Conservation (phyloP, 1,140 invertebrate species). For the Spodoptera frugiperda region DNA sequence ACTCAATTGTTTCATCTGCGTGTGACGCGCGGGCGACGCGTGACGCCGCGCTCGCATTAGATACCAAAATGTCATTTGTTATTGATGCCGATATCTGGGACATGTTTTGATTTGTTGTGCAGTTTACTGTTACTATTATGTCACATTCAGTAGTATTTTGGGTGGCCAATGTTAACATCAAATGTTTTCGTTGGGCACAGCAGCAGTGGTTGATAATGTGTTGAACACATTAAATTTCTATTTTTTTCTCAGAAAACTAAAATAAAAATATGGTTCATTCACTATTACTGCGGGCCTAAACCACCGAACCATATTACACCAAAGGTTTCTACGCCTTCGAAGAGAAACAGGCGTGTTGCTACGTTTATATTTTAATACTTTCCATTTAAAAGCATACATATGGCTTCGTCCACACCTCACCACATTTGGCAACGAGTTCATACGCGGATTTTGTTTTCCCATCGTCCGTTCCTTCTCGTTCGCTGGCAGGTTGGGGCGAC, state of each 20-base stretch:
- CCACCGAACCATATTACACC: too few species aligned
- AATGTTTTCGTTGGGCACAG: too few species aligned
- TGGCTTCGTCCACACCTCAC: neutral
- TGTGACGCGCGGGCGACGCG: neutral
- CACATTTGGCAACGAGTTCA: slow-evolving; percentile 32
- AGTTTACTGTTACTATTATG: neutral
- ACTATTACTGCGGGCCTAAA: too few species aligned
- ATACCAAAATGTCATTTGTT: slow-evolving; percentile 26
- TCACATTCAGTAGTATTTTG: too few species aligned
- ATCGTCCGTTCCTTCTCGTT: slow-evolving; percentile 52
- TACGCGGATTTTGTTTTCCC: neutral
- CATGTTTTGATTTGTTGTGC: slow-evolving; percentile 21
- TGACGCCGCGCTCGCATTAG: slow-evolving; percentile 42
- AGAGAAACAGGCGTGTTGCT: too few species aligned
- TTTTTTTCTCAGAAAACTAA: too few species aligned
- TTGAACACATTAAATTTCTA: too few species aligned
- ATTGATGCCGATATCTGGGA: slow-evolving; percentile 6
- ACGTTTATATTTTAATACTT: neutral
- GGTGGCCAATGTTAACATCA: too few species aligned
- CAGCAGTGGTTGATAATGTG: too few species aligned
- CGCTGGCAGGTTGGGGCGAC: slow-evolving; percentile 78
- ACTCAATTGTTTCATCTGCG: slow-evolving; percentile 41
- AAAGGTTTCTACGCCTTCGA: too few species aligned
- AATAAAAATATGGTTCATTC: too few species aligned
- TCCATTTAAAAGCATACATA: neutral